Base-by-base conservation (phyloP, 2,113 vertebrate species). In the Ophthalmolycus amberensis region DNA sequence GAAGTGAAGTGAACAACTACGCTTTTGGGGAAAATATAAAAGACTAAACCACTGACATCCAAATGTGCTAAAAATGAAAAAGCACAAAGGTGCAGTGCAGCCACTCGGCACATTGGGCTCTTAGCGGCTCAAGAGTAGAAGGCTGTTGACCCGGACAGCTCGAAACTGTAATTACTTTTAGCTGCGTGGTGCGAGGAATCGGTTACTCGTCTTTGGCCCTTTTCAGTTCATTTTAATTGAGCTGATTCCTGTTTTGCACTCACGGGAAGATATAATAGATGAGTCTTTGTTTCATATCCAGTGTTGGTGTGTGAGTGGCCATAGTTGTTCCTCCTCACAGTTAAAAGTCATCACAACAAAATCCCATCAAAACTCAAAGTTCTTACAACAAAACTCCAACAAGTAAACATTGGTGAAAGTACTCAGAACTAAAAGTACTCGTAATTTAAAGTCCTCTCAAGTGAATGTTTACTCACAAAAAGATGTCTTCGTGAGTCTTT, bases 141-240 rank as follows among this genome's bases (percentile, higher is more conserved):
- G 22, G 46, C 67, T 64, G 56, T 86, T 79, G 75, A 86, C 74
- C 77, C 32, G 5, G 18, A 12, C 46, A 0, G 48, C 81, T 84
- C 75, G 0, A 14, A 59, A 59, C 37, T 68, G 32, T 81, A 59
- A 81, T 84, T 65, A 63, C 11, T 34, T 11, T 9, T 2, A 3
- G 54, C 32, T 44, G 44, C 56, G 54, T 63, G 25, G 44, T 52
- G 66, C 9, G n/a, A 25, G 58, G 12, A 65, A 14, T 34, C 22
- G 1, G 50, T n/a, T 18, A 12, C 20, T 74, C 20, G 2, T 16
- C 32, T 80, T 60, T 42, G 7, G 11, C 46, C 37, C 32, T 46
- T 72, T 40, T 63, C 40, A 67, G 52, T 1, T 44, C 32, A 15
- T 79, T 73, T 65, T 40, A 66, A 58, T 58, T 9, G 6, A 64